Evolutionary conservation across 2,888 invertebrate genomes (phyloP).

Genomic region (Cynaeus angustus): DNA sequence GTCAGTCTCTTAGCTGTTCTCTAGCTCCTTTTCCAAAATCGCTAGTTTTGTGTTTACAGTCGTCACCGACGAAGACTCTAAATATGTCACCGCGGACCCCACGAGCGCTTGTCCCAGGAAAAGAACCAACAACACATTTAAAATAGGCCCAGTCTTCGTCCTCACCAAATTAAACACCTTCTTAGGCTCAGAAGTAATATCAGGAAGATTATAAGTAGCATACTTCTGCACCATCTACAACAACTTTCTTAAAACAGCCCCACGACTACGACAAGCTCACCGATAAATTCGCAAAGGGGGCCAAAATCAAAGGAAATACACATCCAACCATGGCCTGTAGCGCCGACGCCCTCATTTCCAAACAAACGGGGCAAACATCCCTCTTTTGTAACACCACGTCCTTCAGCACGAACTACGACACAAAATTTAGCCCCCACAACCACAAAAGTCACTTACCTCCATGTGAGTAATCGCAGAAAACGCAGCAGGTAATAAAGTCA

Average conservation of each 20-base stretch:
- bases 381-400: constrained; percentile 75
- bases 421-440: no score
- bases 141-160: constrained; percentile 75
- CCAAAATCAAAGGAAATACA: constrained; percentile 77
- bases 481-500: constrained; percentile 76
- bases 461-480: constrained; percentile 75
- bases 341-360: constrained; percentile 76
- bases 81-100: constrained; percentile 77
- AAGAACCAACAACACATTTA: constrained; percentile 72
- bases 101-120: constrained; percentile 73
- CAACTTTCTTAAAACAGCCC: no score
- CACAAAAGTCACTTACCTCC: no score
- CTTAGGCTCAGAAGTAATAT: constrained; percentile 75
- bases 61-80: constrained; percentile 74
- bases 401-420: constrained; percentile 74
- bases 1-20: constrained; percentile 28
- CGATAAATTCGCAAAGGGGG: constrained; percentile 77
- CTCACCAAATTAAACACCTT: constrained; percentile 74
- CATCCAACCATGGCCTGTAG: constrained; percentile 75
- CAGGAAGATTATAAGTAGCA: constrained; percentile 78
- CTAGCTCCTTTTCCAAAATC: constrained; percentile 38
- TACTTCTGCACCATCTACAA: constrained; percentile 77
- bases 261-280: constrained; percentile 69
- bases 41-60: constrained; percentile 64
- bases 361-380: constrained; percentile 77